Conservation (phyloP, 2,797 vertebrate genomes). For the Microctenopoma steveboyesi region DNA sequence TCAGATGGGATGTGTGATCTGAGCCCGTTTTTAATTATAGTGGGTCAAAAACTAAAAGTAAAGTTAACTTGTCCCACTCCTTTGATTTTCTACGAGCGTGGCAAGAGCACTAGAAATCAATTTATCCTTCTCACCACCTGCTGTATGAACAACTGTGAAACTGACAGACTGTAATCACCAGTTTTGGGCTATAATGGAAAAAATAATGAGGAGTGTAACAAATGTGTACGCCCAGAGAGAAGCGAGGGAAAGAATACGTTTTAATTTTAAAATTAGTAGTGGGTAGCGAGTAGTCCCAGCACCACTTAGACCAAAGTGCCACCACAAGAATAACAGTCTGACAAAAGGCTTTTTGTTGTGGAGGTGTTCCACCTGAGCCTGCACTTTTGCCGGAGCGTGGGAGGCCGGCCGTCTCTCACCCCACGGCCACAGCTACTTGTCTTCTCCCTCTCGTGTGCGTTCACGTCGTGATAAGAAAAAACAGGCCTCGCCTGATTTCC, state of each 20-base stretch:
- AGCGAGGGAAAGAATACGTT: constrained; percentile 4
- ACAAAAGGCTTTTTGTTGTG: constrained; percentile 1
- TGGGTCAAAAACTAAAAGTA: not conserved
- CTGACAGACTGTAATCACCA: constrained; percentile 14
- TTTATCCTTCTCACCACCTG: constrained; percentile 19
- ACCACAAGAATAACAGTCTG: not conserved
- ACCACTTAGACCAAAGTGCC: constrained; percentile 1
- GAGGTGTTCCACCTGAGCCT: constrained; percentile 37
- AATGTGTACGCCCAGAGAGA: constrained; percentile 6
- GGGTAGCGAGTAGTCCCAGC: constrained; percentile 25
- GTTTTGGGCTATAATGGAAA: constrained; percentile 28
- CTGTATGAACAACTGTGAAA: constrained; percentile 4
- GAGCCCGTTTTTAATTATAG: not conserved
- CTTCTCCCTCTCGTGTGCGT: constrained; percentile 43
- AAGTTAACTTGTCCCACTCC: constrained; percentile 2
- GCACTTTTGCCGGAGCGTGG: constrained; percentile 35
- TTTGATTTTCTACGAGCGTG: not conserved
- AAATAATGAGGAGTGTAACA: constrained; percentile 35
- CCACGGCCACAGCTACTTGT: constrained; percentile 43
- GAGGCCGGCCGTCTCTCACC: constrained; percentile 7
- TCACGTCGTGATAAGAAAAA: constrained; percentile 45
- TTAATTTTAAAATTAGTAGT: constrained; percentile 18
- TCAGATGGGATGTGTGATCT: no score
- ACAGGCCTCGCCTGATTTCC: constrained; percentile 63
- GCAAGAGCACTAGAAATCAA: constrained; percentile 17